Evolutionary conservation across 2,113 vertebrate species (phyloP).

Genomic region (Candoia aspera): DNA sequence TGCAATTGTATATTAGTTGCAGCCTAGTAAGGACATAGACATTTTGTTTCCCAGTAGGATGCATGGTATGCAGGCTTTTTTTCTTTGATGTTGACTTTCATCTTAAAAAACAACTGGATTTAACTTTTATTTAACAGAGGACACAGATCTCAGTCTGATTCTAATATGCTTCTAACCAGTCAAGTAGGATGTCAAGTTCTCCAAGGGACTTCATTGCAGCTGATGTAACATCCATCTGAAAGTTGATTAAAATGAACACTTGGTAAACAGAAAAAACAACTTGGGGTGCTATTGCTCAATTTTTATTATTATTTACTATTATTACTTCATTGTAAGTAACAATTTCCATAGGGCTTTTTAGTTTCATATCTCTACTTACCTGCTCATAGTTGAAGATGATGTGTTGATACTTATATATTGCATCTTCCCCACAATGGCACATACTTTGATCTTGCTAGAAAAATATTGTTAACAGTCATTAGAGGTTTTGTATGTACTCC

Average conservation of each 20-base stretch:
- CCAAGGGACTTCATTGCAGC: slow-evolving; percentile 87
- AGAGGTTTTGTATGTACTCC: background rate
- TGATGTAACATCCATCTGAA: slow-evolving; percentile 77
- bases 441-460: slow-evolving; percentile 44
- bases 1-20: background rate
- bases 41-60: background rate
- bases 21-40: background rate
- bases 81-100: background rate
- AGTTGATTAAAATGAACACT: background rate
- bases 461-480: background rate
- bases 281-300: accelerated
- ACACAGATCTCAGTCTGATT: background rate
- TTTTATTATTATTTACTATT: background rate
- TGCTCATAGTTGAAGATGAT: slow-evolving; percentile 66
- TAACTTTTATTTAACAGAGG: background rate
- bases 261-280: background rate
- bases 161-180: slow-evolving; percentile 79
- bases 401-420: slow-evolving; percentile 54
- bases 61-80: background rate
- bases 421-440: slow-evolving; percentile 65
- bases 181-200: slow-evolving; percentile 84
- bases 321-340: background rate
- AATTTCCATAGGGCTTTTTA: background rate
- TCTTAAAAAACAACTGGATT: background rate
- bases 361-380: slow-evolving; percentile 31